Percentiles rank a stretch among this genome's conserved stretches.
These are phyloP conservation scores for Molorchus minor DNA, from an alignment of 2,888 invertebrate species.

Conservation along the genomic window DNA sequence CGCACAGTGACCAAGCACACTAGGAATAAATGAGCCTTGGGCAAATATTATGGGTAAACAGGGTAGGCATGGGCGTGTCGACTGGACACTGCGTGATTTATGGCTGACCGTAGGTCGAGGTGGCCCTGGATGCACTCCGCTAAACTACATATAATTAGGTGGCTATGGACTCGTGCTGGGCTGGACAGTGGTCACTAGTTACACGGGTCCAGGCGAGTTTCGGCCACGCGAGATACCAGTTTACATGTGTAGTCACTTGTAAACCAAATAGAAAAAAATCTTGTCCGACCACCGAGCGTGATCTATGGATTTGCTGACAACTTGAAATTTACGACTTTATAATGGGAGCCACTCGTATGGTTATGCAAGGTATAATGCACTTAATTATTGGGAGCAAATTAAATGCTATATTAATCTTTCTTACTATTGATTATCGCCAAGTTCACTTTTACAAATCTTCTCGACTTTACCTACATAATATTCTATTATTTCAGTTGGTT, in stretches of 20 bases:
- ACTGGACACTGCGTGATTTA: slow-evolving; percentile 49
- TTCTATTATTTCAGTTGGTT: background rate
- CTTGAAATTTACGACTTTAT: slow-evolving; percentile 28
- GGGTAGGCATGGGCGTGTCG: slow-evolving; percentile 57
- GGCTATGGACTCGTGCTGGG: slow-evolving; percentile 52
- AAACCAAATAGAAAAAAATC: slow-evolving; percentile 34
- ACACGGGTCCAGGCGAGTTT: slow-evolving; percentile 37
- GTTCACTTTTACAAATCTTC: too few species aligned
- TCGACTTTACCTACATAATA: too few species aligned
- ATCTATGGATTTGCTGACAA: slow-evolving; percentile 16
- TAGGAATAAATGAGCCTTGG: slow-evolving; percentile 53
- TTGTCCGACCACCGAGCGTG: slow-evolving; percentile 8
- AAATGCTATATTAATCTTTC: too few species aligned
- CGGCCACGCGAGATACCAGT: slow-evolving; percentile 26
- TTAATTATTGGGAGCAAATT: too few species aligned
- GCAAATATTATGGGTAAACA: slow-evolving; percentile 63
- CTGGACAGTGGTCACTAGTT: slow-evolving; percentile 50
- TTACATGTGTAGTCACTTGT: slow-evolving; percentile 48
- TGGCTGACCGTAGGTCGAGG: slow-evolving; percentile 38
- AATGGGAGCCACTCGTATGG: slow-evolving; percentile 11
- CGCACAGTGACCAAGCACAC: slow-evolving; percentile 32
- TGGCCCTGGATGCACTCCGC: slow-evolving; percentile 22
- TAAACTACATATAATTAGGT: slow-evolving; percentile 47
- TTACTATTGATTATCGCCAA: too few species aligned
- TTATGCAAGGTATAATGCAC: too few species aligned